Base-by-base conservation (phyloP, 2,888 invertebrate genomes). In the Pedicia rivosa region DNA sequence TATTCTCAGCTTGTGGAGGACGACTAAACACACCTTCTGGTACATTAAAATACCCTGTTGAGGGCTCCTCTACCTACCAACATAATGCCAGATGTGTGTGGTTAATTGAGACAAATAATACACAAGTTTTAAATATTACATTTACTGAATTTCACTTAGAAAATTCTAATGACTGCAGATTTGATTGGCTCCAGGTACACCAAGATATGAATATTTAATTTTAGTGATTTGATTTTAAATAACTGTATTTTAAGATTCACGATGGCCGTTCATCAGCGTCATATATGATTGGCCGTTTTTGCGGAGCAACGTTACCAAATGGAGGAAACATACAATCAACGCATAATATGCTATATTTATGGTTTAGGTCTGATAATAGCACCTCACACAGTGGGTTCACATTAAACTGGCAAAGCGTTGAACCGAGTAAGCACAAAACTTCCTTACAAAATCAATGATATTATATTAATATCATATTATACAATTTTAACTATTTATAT, bases 141-240 rank as follows among this genome's bases (percentile, higher is more conserved):
- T 88, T 92, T 56, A 71, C 66, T 8, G 66, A 66, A 47, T 90
- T 92, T 52, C 67, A 78, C 49, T 48, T 92, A 45, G 86, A 87
- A 56, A 50, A 58, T 2, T 58, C 64, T n/a, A 52, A 57, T 0
- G 72, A 74, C 31, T 87, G 87, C 51, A 57, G 61, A 29, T 74
- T 67, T 45, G 83, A 84, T 53, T 86, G 72, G 66, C 50, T 80
- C 12, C 69, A 72, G 72, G 73, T 73, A 51, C 46, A 36, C 33
- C 31, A 31, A 20, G 8, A 10, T 5, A 10, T 24, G 3, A 24
- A 24, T 10, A 24, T 10, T 20, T 6, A 5, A 20, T 8, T 20
- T 20, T 20, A 20, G 20, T n/a, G 20, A 6, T 6, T 5, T 8
- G 20, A 20, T 20, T 6, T 20, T 20, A 20, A 20, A 20, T 20